Percentiles rank a stretch among this genome's conserved stretches.
Conservation (phyloP, 1,140 invertebrate species). For the Polypedilum pembai region DNA sequence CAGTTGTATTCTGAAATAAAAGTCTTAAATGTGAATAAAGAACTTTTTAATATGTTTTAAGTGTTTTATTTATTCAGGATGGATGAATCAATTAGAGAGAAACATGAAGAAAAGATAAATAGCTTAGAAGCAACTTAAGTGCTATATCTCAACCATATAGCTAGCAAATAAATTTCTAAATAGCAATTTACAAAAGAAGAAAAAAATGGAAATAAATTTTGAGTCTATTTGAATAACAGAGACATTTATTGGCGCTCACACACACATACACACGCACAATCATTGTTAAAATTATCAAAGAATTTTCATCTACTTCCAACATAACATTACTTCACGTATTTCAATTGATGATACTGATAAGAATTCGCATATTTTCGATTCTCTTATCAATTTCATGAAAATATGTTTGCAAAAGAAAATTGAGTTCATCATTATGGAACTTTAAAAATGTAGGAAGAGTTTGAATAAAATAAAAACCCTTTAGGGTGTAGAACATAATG, state of each 20-base stretch:
- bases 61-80: no score
- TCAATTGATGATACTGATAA: slow-evolving; percentile 12
- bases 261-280: neutral
- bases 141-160: neutral
- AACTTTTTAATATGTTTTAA: no score
- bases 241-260: neutral
- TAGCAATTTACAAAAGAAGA: neutral
- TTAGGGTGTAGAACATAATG: neutral
- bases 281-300: neutral
- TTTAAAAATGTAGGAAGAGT: no score
- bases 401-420: neutral
- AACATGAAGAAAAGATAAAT: no score
- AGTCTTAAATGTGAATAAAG: no score
- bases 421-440: neutral
- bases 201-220: neutral
- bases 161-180: neutral
- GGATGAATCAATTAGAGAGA: no score
- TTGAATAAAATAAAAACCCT: no score
- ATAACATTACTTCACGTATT: neutral
- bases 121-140: no score
- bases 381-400: neutral
- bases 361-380: neutral
- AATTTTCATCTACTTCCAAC: neutral
- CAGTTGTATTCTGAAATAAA: no score
- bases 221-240: neutral